These are phyloP conservation scores for Eclectus roratus DNA, from an alignment of 2,113 vertebrate genomes.

Conservation along the genomic window DNA sequence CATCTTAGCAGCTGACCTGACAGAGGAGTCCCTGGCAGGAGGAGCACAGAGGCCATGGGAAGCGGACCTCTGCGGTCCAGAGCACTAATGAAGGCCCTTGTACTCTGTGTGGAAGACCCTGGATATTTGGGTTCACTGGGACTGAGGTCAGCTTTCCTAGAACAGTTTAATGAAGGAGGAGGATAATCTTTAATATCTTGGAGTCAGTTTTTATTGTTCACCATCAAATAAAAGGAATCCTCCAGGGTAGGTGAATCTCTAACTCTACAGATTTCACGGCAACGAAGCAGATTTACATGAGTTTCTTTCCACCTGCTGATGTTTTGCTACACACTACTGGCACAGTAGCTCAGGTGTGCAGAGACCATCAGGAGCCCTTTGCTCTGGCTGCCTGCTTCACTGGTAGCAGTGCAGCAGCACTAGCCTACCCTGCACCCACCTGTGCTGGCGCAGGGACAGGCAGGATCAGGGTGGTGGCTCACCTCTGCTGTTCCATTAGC, in stretches of 20 bases:
- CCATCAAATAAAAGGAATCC: background rate
- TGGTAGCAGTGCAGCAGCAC: rapidly evolving
- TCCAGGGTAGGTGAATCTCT: background rate
- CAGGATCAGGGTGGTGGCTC: background rate
- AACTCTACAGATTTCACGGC: background rate
- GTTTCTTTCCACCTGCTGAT: rapidly evolving
- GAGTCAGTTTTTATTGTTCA: background rate
- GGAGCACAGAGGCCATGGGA: background rate
- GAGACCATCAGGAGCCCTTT: background rate
- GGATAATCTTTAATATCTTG: background rate
- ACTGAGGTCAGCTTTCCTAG: background rate
- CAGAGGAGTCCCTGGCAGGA: background rate
- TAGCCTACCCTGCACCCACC: background rate
- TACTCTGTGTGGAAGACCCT: background rate
- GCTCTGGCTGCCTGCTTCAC: background rate
- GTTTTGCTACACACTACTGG: background rate
- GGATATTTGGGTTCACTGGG: background rate
- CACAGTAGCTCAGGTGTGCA: background rate
- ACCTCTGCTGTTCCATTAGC: background rate
- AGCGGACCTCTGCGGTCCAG: background rate
- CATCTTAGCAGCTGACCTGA: background rate
- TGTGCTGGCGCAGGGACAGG: background rate
- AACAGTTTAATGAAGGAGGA: background rate
- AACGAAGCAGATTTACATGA: background rate
- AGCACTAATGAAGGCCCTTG: background rate